Base-by-base conservation (phyloP, 2,113 vertebrate genomes). In the Strigops habroptila region DNA sequence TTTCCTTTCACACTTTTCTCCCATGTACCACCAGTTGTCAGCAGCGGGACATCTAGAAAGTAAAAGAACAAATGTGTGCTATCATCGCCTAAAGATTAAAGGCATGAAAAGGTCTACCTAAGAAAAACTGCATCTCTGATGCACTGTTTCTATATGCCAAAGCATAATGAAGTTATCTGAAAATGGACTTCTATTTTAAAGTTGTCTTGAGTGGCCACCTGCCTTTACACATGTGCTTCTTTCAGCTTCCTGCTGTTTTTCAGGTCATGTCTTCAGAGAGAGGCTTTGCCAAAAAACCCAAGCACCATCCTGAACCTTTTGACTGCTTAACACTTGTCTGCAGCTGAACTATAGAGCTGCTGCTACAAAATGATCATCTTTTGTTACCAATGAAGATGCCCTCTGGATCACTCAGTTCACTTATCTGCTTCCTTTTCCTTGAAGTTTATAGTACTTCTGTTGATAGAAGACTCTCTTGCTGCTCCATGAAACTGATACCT, bases 1-100 rank as follows among this genome's bases (percentile, higher is more conserved):
- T 87, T 81, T 98, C 76, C 82, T 93, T 95, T 99, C 98, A 96
- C 99, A 99, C 67, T 88, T 97, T 70, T 97, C 77, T 24, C 99
- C 99, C 15, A 97, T 97, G 94, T 98, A 98, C 99, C 99, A 99
- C 99, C 99, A 99, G 97, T 97, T 88, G 2, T 95, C 68, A 9
- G 98, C 98, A 39, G 98, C 98, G 5, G 78, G 95, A 91, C 99
- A 99, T 96, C 99, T 99, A 76, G 33, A 86, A 18, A 73, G 48
- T 75, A 48, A 85, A 59, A 86, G 18, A 74, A 76, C 24, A 73
- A 75, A 82, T 4, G 5, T 30, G 14, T 39, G 31, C 3, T 41
- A 14, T 59, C 46, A 16, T 59, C 46, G 62, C 21, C 16, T 77
- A 60, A 82, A 85, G 14, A 35, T 28, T 49, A 41, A 91, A 77